Percentiles rank a stretch among this genome's conserved stretches.
Conservation (phyloP, 1,140 invertebrate genomes). For the Gonioctena quinquepunctata region DNA sequence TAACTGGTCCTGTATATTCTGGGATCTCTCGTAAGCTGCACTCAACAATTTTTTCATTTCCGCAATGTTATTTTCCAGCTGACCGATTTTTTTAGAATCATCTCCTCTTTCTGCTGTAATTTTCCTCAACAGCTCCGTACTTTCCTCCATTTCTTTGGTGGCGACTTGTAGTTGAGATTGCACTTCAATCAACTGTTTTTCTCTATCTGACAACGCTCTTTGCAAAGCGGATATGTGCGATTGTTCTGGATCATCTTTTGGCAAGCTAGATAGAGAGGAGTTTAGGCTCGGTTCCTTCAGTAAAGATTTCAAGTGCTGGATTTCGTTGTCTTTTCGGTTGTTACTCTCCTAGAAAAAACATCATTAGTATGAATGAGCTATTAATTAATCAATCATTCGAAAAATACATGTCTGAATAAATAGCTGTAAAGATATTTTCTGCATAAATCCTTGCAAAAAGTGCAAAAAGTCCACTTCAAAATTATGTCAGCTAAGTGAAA, state of each 20-base stretch:
- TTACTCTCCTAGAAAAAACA: not conserved
- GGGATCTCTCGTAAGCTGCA: constrained; percentile 38
- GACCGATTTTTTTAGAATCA: constrained; percentile 42
- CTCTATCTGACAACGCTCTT: constrained; percentile 42
- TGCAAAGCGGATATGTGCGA: constrained; percentile 14
- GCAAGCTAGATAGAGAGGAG: constrained; percentile 51
- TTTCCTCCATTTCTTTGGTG: constrained; percentile 69
- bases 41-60: constrained; percentile 46
- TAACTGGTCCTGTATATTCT: constrained; percentile 45
- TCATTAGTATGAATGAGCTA: no score
- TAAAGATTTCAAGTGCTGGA: constrained; percentile 59
- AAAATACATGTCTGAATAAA: no score
- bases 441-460: no score
- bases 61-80: constrained; percentile 30
- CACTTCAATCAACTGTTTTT: constrained; percentile 69
- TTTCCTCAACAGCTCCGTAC: constrained; percentile 63
- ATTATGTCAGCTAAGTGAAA: no score
- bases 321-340: constrained; percentile 69
- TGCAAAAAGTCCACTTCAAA: no score
- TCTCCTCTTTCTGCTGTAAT: constrained; percentile 56
- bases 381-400: no score
- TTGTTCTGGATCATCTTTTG: constrained; percentile 39
- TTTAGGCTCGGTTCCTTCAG: constrained; percentile 56
- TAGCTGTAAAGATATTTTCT: no score
- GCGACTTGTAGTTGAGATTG: constrained; percentile 71